Percentiles rank a stretch among this genome's conserved stretches.
These are phyloP conservation scores for Paramormyrops hopkinsi DNA, from an alignment of 2,797 vertebrate species.

Conservation along the genomic window DNA sequence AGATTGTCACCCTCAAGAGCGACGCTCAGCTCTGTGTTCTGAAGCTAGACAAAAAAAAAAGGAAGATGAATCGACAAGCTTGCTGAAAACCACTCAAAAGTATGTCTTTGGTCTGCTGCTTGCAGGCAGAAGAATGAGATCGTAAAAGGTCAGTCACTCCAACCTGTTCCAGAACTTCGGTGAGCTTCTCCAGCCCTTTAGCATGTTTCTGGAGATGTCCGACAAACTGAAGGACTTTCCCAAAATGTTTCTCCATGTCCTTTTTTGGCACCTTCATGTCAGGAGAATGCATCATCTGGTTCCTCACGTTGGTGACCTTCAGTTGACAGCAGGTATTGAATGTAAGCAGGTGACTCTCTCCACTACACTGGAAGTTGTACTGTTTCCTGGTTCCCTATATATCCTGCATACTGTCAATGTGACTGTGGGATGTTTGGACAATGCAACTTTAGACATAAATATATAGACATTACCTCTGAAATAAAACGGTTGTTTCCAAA, in stretches of 20 bases:
- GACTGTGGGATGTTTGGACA: not conserved
- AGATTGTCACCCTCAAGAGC: not conserved
- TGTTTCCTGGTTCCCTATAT: not conserved
- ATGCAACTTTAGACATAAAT: not conserved
- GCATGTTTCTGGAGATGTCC: conserved; percentile 10
- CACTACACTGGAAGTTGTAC: not conserved
- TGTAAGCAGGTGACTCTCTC: not conserved
- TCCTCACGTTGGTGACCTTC: conserved; percentile 43
- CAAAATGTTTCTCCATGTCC: conserved; percentile 18
- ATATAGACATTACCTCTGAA: conserved; percentile 10
- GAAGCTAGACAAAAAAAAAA: conserved; percentile 22
- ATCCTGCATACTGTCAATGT: not conserved
- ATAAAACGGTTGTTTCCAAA: not conserved
- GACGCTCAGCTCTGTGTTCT: conserved; percentile 23
- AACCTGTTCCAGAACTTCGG: conserved; percentile 33
- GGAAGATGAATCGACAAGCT: not conserved
- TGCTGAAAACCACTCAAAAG: not conserved
- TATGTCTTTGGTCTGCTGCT: not conserved
- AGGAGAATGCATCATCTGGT: conserved; percentile 47
- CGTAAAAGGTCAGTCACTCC: not conserved
- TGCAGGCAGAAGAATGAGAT: not conserved
- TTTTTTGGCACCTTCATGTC: conserved; percentile 32
- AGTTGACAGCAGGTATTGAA: not conserved
- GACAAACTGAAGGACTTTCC: conserved; percentile 26
- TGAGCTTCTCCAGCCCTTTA: conserved; percentile 26